phyloP scores from a whole-genome alignment of 2,113 vertebrate genomes.

The Apodemus sylvaticus region DNA sequence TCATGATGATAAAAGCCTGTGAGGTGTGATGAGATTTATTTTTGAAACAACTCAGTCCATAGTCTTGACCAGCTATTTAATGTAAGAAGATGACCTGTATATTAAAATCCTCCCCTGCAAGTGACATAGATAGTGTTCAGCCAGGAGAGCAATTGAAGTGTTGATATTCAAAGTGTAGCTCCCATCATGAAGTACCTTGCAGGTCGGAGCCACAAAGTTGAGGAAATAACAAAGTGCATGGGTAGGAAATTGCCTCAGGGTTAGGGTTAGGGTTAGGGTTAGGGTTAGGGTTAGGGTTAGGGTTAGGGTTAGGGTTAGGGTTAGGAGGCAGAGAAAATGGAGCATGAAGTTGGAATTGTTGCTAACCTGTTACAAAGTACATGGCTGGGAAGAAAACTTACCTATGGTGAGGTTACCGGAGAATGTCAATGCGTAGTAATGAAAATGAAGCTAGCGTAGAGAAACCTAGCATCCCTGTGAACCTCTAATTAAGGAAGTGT shows the following conservation, averaged over 20 bases:
- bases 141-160: constrained; percentile 55
- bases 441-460: constrained; percentile 43
- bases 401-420: constrained; percentile 45
- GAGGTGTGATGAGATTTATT: not conserved
- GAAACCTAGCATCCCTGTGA: accelerated
- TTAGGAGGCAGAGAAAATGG: constrained; percentile 60
- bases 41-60: constrained; percentile 47
- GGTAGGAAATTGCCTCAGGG: constrained; percentile 71
- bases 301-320: too few species aligned
- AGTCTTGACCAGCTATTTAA: constrained; percentile 58
- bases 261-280: too few species aligned
- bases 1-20: not conserved
- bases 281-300: too few species aligned
- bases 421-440: constrained; percentile 50
- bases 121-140: constrained; percentile 11
- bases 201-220: constrained; percentile 71
- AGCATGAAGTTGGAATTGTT: constrained; percentile 69
- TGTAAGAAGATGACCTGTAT: constrained; percentile 61
- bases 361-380: constrained; percentile 64
- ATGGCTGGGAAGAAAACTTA: constrained; percentile 67
- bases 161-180: constrained; percentile 71
- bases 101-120: constrained; percentile 58
- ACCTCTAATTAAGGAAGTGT: constrained; percentile 40
- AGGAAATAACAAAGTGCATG: constrained; percentile 68
- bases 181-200: constrained; percentile 66